Conservation (phyloP, 1,140 invertebrate genomes). For the Drosophila pseudoobscura region DNA sequence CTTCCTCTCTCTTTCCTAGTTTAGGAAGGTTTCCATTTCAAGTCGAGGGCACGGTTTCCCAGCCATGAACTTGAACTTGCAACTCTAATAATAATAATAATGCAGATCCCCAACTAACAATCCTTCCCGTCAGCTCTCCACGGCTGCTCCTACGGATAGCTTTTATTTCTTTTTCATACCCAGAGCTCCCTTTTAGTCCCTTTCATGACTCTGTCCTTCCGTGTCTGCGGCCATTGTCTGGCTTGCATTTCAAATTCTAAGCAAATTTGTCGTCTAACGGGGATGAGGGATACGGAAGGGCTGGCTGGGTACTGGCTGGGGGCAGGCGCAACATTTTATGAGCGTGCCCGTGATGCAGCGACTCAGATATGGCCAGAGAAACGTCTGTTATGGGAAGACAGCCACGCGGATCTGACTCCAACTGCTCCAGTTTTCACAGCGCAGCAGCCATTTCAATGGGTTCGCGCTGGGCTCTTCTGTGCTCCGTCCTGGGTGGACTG, state of each 20-base stretch:
- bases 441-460: slow-evolving; percentile 22
- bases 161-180: slow-evolving; percentile 49
- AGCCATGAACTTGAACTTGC: slow-evolving; percentile 76
- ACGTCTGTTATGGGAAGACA: slow-evolving; percentile 56
- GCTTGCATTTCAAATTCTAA: slow-evolving; percentile 78
- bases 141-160: slow-evolving; percentile 11
- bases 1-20: slow-evolving; percentile 5
- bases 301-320: slow-evolving; percentile 14
- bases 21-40: slow-evolving; percentile 48
- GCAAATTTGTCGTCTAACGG: slow-evolving; percentile 69
- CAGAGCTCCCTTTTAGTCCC: slow-evolving; percentile 14
- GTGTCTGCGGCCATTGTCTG: slow-evolving; percentile 63
- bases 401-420: slow-evolving; percentile 21
- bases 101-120: slow-evolving; percentile 43
- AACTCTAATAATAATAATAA: slow-evolving; percentile 61
- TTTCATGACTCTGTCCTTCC: slow-evolving; percentile 9
- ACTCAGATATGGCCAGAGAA: slow-evolving; percentile 62
- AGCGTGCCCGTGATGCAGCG: slow-evolving; percentile 74
- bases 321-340: slow-evolving; percentile 74
- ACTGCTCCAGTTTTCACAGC: slow-evolving; percentile 57
- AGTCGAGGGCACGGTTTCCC: slow-evolving; percentile 26
- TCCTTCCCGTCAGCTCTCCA: slow-evolving; percentile 29
- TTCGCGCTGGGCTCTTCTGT: neutral
- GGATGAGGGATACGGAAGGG: neutral
- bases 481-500: slow-evolving; percentile 32